These are phyloP conservation scores for Echiichthys vipera DNA, from an alignment of 2,797 vertebrate species.

Conservation along the genomic window DNA sequence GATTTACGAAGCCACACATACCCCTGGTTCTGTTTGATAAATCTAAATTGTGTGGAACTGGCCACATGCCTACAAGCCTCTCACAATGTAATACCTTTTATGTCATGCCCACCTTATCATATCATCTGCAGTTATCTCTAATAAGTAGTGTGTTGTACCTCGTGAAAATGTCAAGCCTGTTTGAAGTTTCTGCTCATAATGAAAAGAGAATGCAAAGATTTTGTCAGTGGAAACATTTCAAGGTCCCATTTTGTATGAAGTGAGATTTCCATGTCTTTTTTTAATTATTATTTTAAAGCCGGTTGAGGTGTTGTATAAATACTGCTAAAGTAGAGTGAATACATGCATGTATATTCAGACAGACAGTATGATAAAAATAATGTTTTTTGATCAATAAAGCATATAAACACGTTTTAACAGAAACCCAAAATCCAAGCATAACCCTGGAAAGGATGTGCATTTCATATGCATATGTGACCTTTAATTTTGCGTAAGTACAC, in stretches of 20 bases:
- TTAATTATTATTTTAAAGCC: too few relatives aligned
- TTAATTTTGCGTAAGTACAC: not conserved
- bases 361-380: too few relatives aligned
- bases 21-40: not conserved
- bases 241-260: conserved; percentile 7
- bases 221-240: not conserved
- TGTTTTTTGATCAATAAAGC: too few relatives aligned
- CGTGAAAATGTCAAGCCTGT: not conserved
- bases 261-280: too few relatives aligned
- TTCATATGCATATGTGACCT: too few relatives aligned
- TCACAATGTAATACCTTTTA: not conserved
- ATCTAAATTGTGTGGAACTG: not conserved
- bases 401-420: too few relatives aligned
- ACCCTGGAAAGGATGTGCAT: too few relatives aligned
- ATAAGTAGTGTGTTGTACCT: too few relatives aligned
- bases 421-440: too few relatives aligned
- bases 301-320: too few relatives aligned
- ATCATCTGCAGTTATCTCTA: not conserved
- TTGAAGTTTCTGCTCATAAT: not conserved
- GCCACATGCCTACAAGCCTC: not conserved
- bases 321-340: too few relatives aligned
- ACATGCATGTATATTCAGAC: too few relatives aligned
- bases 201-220: not conserved
- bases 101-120: not conserved
- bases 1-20: not conserved